phyloP scores from a whole-genome alignment of 1,140 invertebrate genomes.

The Cryptotermes secundus region DNA sequence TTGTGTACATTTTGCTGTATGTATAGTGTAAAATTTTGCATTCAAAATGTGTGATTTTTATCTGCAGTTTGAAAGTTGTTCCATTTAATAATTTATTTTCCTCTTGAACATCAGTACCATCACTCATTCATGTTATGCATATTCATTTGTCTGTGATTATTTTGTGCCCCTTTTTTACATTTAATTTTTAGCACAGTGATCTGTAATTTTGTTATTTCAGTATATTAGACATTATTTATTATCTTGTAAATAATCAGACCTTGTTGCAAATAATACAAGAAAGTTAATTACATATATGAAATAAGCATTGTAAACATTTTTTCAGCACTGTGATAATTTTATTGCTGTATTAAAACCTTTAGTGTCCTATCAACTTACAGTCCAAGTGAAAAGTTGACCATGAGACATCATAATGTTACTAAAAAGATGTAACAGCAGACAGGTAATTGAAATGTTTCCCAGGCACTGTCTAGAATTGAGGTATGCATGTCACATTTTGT shows the following conservation, averaged over 20 bases:
- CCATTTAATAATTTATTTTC: slow-evolving; percentile 12
- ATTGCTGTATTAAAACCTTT: too few species aligned
- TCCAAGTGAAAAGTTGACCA: too few species aligned
- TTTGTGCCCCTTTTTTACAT: slow-evolving; percentile 16
- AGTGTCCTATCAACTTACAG: too few species aligned
- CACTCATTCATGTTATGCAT: not conserved
- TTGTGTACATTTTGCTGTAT: not conserved
- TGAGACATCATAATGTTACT: too few species aligned
- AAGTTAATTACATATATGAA: not conserved
- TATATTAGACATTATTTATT: slow-evolving; percentile 4
- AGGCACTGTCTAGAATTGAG: too few species aligned
- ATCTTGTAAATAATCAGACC: not conserved
- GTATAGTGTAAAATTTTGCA: not conserved
- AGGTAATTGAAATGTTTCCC: too few species aligned
- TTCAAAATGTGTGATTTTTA: not conserved
- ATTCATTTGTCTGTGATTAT: not conserved
- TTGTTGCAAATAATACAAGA: slow-evolving; percentile 17
- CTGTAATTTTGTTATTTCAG: not conserved
- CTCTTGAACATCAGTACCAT: not conserved
- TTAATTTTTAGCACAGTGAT: not conserved
- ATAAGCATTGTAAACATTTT: not conserved
- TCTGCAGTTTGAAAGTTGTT: not conserved
- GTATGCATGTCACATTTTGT: too few species aligned
- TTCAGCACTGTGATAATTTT: too few species aligned
- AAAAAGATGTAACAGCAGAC: too few species aligned